Evolutionary conservation across 1,140 invertebrate genomes (phyloP), one percentile per base, ranked within the genome.

Genomic region (Zophobas morio): DNA sequence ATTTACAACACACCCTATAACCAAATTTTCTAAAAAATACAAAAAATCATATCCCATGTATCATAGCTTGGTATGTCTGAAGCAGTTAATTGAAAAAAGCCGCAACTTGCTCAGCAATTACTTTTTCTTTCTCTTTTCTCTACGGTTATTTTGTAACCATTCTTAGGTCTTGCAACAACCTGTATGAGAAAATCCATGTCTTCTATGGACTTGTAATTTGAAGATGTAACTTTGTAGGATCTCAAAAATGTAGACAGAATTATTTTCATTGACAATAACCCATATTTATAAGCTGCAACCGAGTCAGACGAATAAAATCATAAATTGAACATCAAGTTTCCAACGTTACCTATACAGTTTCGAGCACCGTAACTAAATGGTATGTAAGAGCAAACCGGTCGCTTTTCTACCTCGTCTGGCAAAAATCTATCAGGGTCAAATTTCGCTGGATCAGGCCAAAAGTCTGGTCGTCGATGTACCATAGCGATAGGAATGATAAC

Each of bases 131-230:
- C 0, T 20, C 20, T 46, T 54, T 54, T 54, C 32, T 54, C 53
- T 32, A 54, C 33, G 35, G 35, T 34, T 34, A 54, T 54, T 54
- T 54, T 54, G 35, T 54, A 54, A 32, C 53, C 53, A 54, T 54
- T 54, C 35, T 20, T 54, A 33, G 53, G 32, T 32, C 35, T 54
- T 0, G 53, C 53, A 4, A 54, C 35, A 32, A 54, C 35, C 3
- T 54, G 53, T 4, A 54, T 54, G 35, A 54, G 53, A 20, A 54
- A 34, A 34, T 34, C 53, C 32, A 54, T 34, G 2, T 54, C 51
- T 1, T 53, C 20, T 54, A 54, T 32, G 32, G 32, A 34, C 35
- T 54, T n/a, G 35, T 54, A 54, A 54, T 54, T 54, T 2, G 53
- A 54, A 3, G 53, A 54, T 6, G 33, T 54, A 32, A 54, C 53